Base-by-base conservation (phyloP, 2,888 invertebrate species). In the Andrena bucephala region DNA sequence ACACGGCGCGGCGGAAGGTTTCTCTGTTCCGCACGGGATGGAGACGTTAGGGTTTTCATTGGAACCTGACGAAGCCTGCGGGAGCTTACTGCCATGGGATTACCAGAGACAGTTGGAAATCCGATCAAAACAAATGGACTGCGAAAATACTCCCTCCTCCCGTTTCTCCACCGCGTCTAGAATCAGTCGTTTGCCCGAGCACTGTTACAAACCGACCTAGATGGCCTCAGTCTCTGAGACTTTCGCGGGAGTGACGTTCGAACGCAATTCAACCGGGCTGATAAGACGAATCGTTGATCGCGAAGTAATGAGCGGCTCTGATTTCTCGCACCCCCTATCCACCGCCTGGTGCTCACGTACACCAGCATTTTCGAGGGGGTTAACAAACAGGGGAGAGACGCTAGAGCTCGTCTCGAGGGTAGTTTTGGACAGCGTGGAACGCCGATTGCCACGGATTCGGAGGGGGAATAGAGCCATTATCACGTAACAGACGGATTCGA, bases 41-140 rank as follows among this genome's bases (percentile, higher is more conserved):
- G 87, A 90, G 88, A 91, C 90, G 90, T 93, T 91, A 92, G 91
- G 90, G 89, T 91, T 91, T 90, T 91, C 92, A 92, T 90, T 92
- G 92, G 90, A 88, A 87, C 89, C 90, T 91, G 92, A 92, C 92
- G 91, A 92, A 85, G 90, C 91, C 91, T 90, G 91, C 89, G 91
- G 90, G 91, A 90, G 92, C 90, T 92, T 92, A 92, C 89, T 85
- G 90, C 82, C 85, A 86, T 84, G 86, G 91, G 92, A 93, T 93
- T 93, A 93, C 91, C 88, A 85, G 90, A 90, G 93, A 93, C 93
- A 92, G 92, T 92, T 91, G 91, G 90, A 89, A 92, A 93, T 93
- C 93, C 92, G 93, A 93, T 93, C 92, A 92, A 92, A 93, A 93
- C 93, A 93, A 93, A 93, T 93, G 93, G 92, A 93, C 93, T 92